phyloP scores from a whole-genome alignment of 2,797 vertebrate genomes.

The Nyctibius grandis region DNA sequence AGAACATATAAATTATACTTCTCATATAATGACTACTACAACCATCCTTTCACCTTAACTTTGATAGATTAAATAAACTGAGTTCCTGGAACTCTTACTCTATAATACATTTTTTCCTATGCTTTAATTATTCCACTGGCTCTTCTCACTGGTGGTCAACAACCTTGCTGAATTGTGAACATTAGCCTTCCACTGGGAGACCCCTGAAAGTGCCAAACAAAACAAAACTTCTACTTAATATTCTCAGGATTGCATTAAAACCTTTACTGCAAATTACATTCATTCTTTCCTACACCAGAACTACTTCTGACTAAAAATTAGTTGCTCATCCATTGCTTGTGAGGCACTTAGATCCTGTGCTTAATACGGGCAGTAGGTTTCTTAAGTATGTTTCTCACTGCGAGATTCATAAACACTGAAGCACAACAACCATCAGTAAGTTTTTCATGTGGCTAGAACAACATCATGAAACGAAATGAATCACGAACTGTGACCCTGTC shows the following conservation, averaged over 20 bases:
- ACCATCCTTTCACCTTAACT: background rate
- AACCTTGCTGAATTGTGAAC: background rate
- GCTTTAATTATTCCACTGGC: slow-evolving; percentile 24
- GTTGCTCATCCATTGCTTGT: background rate
- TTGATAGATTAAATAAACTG: background rate
- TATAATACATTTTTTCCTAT: background rate
- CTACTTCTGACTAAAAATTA: background rate
- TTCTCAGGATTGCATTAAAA: background rate
- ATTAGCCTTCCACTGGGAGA: background rate
- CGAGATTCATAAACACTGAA: background rate
- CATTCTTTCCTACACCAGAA: background rate
- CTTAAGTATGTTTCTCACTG: background rate
- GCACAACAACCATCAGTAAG: background rate
- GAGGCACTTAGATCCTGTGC: background rate
- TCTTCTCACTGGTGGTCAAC: slow-evolving; percentile 11
- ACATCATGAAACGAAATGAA: background rate
- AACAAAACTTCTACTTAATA: slow-evolving; percentile 1
- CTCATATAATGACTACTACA: background rate
- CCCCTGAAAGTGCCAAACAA: background rate
- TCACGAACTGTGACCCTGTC: background rate
- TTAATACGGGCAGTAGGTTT: background rate
- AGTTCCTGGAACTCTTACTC: background rate
- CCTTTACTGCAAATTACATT: background rate
- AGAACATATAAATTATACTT: slow-evolving; percentile 1
- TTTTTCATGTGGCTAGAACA: background rate